Evolutionary conservation across 2,888 invertebrate species (phyloP), one percentile per base, ranked within the genome.

Genomic region (Liodrosophila aerea): DNA sequence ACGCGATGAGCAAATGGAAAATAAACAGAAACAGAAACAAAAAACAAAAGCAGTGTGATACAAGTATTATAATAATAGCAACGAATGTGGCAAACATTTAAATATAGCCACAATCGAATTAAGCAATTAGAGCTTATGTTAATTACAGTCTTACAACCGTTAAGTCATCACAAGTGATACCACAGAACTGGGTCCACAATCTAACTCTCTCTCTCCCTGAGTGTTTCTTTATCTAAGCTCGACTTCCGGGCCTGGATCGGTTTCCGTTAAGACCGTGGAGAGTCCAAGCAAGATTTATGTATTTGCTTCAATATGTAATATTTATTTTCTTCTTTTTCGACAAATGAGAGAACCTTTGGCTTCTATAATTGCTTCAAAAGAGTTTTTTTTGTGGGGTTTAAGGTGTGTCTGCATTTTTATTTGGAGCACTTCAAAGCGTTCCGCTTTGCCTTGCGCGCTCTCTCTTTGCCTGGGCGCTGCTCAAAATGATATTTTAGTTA

Each of bases 331-430:
- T 37, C 16, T 47, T 46, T 52, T 53, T 11, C 27, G 41, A 8
- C 18, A 13, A 39, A 43, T 30, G 27, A 47, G 43, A 51, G 58
- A 67, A 60, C 77, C 61, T 59, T 64, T 65, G 56, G 44, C 49
- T 61, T 43, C 61, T 50, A 81, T 84, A 80, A 84, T 84, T 80
- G 84, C 81, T 54, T 73, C 44, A 44, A 45, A 53, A 70, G 61
- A 63, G 77, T 60, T 73, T 56, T 53, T 33, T 31, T 18, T 33
- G 39, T 45, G 31, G 11, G 30, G 39, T 33, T 57, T 41, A 56
- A 73, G 86, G 82, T 84, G 84, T 82, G 85, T 86, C 86, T 66
- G 85, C 65, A 68, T 73, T 81, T 85, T 68, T 85, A 81, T 81
- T 73, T 81, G 85, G 85, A 75, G 64, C 82, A 84, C 82, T 86